These are phyloP conservation scores for Montipora efflorescens DNA, from an alignment of 64 coral and sea anemone species.

Conservation along the genomic window DNA sequence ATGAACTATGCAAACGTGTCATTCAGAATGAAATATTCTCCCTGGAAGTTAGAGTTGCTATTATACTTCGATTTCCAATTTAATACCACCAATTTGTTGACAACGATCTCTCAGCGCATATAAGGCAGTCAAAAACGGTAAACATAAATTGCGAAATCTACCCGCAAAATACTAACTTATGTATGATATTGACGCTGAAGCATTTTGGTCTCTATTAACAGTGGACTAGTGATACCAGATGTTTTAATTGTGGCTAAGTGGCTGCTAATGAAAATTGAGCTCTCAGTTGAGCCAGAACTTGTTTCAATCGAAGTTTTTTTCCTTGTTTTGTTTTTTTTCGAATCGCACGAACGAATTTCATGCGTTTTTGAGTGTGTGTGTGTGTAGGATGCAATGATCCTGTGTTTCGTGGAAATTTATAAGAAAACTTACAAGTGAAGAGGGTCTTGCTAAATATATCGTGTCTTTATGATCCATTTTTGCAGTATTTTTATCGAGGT, in stretches of 20 bases:
- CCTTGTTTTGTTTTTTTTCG: neutral
- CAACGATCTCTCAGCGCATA: too few species aligned
- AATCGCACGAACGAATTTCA: neutral
- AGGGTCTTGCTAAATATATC: too few species aligned
- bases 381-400: too few species aligned
- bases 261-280: slow-evolving; percentile 16
- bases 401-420: too few species aligned
- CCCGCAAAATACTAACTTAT: neutral
- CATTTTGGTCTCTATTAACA: neutral
- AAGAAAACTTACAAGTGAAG: too few species aligned
- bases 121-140: too few species aligned
- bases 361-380: too few species aligned
- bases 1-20: neutral
- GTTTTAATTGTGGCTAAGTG: slow-evolving; percentile 10
- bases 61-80: too few species aligned
- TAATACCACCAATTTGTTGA: neutral
- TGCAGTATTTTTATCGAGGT: too few species aligned
- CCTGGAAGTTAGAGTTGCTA: neutral
- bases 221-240: neutral
- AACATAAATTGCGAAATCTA: neutral
- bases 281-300: neutral
- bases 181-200: neutral
- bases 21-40: neutral
- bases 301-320: neutral
- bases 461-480: too few species aligned